A percentile compares a stretch with the other conserved stretches of the same genome.
Evolutionary conservation across 2,888 invertebrate species (phyloP).

Genomic region (Tenthredo livida): DNA sequence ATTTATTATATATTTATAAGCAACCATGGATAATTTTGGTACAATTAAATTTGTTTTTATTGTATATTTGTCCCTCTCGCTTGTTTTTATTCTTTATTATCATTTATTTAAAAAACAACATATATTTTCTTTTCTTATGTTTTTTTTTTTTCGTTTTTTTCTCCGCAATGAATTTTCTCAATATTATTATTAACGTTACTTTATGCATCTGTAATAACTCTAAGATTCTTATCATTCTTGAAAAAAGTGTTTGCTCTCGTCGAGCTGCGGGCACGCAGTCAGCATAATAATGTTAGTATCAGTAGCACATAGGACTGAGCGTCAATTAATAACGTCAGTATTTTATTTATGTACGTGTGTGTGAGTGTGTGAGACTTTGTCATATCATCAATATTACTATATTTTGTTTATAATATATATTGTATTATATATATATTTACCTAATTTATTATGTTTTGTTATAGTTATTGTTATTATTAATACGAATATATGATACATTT

Average conservation of each 20-base stretch:
- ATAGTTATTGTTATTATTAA: constrained; percentile 75
- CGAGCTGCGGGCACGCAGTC: constrained; percentile 68
- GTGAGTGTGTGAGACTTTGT: constrained; percentile 61
- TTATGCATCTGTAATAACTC: constrained; percentile 57
- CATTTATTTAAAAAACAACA: constrained; percentile 71
- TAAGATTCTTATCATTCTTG: constrained; percentile 64
- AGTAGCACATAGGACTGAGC: constrained; percentile 70
- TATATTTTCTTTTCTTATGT: constrained; percentile 63
- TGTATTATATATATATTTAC: constrained; percentile 69
- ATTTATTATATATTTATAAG: constrained; percentile 76
- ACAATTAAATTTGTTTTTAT: constrained; percentile 74
- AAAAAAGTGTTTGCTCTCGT: constrained; percentile 66
- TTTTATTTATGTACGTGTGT: constrained; percentile 56
- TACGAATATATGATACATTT: constrained; percentile 78
- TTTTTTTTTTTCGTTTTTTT: constrained; percentile 56
- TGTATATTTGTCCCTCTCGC: constrained; percentile 70
- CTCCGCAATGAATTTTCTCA: constrained; percentile 54
- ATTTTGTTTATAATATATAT: constrained; percentile 64
- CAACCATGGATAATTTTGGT: constrained; percentile 77
- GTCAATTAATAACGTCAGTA: constrained; percentile 58
- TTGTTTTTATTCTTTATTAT: constrained; percentile 63
- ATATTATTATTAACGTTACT: constrained; percentile 66
- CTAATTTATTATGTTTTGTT: constrained; percentile 76
- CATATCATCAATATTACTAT: constrained; percentile 70
- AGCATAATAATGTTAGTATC: constrained; percentile 70